Conservation (phyloP, 2,888 invertebrate species). For the Andrena praecox region DNA sequence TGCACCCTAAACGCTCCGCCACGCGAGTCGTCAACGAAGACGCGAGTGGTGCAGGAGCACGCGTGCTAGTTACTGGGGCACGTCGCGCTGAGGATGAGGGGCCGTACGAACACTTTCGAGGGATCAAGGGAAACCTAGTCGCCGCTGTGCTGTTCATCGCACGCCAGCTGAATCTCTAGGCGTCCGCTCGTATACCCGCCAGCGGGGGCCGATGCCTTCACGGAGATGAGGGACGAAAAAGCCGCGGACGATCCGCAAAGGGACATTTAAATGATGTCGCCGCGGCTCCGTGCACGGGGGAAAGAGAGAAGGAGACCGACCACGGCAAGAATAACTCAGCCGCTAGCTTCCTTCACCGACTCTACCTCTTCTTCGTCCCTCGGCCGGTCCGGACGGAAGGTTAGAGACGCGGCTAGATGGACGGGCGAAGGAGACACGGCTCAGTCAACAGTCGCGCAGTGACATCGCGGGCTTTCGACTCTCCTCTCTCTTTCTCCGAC, state of each 20-base stretch:
- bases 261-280: slow-evolving; percentile 84
- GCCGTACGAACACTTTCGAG: background rate
- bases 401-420: slow-evolving; percentile 70
- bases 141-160: slow-evolving; percentile 62
- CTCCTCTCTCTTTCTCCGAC: slow-evolving; percentile 52
- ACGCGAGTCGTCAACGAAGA: background rate
- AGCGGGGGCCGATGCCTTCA: slow-evolving; percentile 75
- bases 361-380: slow-evolving; percentile 17
- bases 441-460: slow-evolving; percentile 76
- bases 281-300: slow-evolving; percentile 67
- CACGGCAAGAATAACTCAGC: slow-evolving; percentile 81
- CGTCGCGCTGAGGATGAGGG: background rate
- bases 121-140: slow-evolving; percentile 56
- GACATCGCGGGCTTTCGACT: slow-evolving; percentile 74
- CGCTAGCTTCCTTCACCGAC: slow-evolving; percentile 57
- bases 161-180: slow-evolving; percentile 76
- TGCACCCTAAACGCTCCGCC: background rate
- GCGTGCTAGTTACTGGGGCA: background rate
- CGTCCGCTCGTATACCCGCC: slow-evolving; percentile 67
- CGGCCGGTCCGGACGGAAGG: slow-evolving; percentile 34
- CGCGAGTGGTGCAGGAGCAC: background rate
- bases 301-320: slow-evolving; percentile 35
- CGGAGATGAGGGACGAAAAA: slow-evolving; percentile 82
- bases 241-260: slow-evolving; percentile 78
- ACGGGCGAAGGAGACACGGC: slow-evolving; percentile 77